Conservation (phyloP, 2,888 invertebrate genomes). For the Thereva nobilitata region DNA sequence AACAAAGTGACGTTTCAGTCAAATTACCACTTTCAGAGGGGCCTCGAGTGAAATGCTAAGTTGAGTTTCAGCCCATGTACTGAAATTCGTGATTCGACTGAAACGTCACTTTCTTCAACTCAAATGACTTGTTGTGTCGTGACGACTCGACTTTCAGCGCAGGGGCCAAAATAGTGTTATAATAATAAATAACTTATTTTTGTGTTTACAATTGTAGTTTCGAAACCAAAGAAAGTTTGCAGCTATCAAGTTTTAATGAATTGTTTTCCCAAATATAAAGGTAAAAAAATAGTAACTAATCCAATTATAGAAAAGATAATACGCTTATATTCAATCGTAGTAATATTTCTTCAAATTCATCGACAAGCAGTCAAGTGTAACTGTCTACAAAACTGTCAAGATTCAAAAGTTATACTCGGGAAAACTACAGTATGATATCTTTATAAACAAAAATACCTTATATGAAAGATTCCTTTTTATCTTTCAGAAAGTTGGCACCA, state of each 20-base stretch:
- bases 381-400: conserved; percentile 53
- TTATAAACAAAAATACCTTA: not conserved
- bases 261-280: conserved; percentile 49
- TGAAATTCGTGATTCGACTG: too few species aligned
- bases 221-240: conserved; percentile 43
- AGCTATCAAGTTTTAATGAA: conserved; percentile 43
- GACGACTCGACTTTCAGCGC: too few species aligned
- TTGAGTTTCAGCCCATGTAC: too few species aligned
- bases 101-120: too few species aligned
- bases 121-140: too few species aligned
- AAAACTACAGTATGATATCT: conserved; percentile 23
- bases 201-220: conserved; percentile 44
- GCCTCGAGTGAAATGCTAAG: too few species aligned
- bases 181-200: not conserved
- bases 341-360: conserved; percentile 27
- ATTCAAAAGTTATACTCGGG: conserved; percentile 45
- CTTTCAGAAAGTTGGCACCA: conserved; percentile 45
- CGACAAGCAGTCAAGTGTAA: conserved; percentile 43
- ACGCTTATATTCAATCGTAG: not conserved
- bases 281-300: conserved; percentile 46
- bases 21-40: too few species aligned
- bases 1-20: too few species aligned
- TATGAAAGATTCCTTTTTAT: not conserved
- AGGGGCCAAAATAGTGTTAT: too few species aligned
- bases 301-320: not conserved